Evolutionary conservation across 2,113 vertebrate species (phyloP).

Genomic region (Lophius piscatorius): DNA sequence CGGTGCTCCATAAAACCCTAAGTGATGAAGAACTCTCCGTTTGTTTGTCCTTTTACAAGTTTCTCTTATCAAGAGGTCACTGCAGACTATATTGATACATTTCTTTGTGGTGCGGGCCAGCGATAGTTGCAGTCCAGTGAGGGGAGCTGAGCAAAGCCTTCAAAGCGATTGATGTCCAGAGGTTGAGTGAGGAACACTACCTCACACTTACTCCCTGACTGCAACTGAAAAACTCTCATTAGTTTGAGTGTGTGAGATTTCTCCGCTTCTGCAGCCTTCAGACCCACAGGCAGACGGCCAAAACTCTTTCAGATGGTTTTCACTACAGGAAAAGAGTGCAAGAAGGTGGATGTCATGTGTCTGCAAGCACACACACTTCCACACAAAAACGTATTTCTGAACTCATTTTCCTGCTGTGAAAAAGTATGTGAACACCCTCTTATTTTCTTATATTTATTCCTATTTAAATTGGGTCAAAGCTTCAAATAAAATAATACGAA

Average conservation of each 20-base stretch:
- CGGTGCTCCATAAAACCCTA: no score
- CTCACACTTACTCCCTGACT: constrained; percentile 49
- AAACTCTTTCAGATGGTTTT: constrained; percentile 36
- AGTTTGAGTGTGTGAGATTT: constrained; percentile 67
- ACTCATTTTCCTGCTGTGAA: constrained; percentile 2
- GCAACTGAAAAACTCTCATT: constrained; percentile 73
- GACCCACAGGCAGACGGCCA: constrained; percentile 38
- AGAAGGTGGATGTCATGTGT: constrained; percentile 22
- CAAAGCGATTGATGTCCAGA: constrained; percentile 57
- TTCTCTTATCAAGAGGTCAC: no score
- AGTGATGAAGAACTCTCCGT: no score
- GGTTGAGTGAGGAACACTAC: constrained; percentile 55
- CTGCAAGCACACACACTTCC: constrained; percentile 12
- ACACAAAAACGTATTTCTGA: constrained; percentile 26
- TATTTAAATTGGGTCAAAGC: no score
- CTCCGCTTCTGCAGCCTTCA: constrained; percentile 32
- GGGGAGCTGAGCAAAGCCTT: constrained; percentile 50
- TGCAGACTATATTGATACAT: no score
- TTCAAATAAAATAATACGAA: no score
- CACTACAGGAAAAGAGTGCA: constrained; percentile 21
- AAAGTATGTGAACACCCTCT: no score
- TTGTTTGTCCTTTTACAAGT: no score
- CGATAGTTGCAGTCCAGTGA: constrained; percentile 39
- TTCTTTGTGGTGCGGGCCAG: not conserved
- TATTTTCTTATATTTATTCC: no score